Base-by-base conservation (phyloP, 37 sponge, comb jelly and placozoan genomes). In the Cliona cf. orientalis region DNA sequence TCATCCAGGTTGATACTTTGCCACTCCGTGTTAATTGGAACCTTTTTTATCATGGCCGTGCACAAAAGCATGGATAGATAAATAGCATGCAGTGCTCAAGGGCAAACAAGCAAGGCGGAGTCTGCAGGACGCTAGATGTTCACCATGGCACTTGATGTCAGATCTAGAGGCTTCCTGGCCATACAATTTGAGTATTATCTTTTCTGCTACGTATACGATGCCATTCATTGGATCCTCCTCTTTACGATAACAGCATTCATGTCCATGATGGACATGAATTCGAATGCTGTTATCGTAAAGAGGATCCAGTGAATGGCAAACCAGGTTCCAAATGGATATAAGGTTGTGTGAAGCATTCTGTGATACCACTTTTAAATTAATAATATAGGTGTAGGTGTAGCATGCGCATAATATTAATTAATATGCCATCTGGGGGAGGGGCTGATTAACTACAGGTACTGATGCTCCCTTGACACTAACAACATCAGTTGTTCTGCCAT, bases 61-160 rank as follows among this genome's bases (percentile, higher is more conserved):
- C 78, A 42, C 78, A 46, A 36, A 77, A 77, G 66, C 78, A 77
- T 29, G 78, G 78, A 38, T 77, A 77, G 4, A 77, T 44, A 38
- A 77, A 77, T 14, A 77, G 66, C 11, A 77, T 44, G 29, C 46
- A 44, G 28, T 77, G 78, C 33, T 42, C 65, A 12, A 77, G 64
- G 1, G 66, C 22, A 36, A 77, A 77, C 28, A 77, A 4, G 46
- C 43, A 3, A 77, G 29, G 25, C 14, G 25, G 2, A 61, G 34
- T 58, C 41, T 17, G 57, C 75, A 74, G 3, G 9, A 22, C 31
- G 38, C 6, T 12, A 44, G 39, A 46, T 63, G 46, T 39, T 61
- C 34, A 58, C 76, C 42, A 23, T 58, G 76, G 32, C 59, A 59
- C 25, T 12, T 49, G 3, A 28, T 44, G 29, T 49, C 55, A 9